phyloP scores from a whole-genome alignment of 2,888 invertebrate genomes.

The Agrotis segetum region DNA sequence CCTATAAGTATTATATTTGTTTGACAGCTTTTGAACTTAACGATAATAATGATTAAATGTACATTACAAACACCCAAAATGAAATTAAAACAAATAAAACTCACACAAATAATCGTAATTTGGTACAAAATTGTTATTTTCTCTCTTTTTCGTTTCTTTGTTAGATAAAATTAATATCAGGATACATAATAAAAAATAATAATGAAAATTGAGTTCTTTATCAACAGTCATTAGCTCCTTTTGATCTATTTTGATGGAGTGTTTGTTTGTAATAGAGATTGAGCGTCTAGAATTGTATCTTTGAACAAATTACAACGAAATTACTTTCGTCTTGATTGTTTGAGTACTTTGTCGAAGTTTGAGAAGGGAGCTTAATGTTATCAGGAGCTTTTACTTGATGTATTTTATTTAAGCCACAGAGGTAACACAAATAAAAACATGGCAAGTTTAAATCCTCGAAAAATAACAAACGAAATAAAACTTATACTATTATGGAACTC shows the following conservation, averaged over 20 bases:
- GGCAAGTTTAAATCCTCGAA: neutral
- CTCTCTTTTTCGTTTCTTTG: too few species aligned
- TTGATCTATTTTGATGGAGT: neutral
- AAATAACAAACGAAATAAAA: conserved; percentile 12
- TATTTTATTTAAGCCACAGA: conserved; percentile 7
- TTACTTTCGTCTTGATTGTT: conserved; percentile 28
- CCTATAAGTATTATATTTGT: too few species aligned
- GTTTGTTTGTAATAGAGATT: neutral
- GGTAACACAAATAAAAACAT: neutral
- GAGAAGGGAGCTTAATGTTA: conserved; percentile 4
- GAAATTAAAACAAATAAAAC: too few species aligned
- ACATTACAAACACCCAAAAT: too few species aligned
- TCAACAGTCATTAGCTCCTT: neutral
- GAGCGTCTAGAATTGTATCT: neutral
- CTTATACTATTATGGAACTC: neutral
- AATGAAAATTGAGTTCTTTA: neutral
- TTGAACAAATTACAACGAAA: conserved; percentile 13
- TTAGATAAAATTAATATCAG: too few species aligned
- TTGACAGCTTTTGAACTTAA: neutral
- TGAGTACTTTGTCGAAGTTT: conserved; percentile 27
- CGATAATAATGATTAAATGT: too few species aligned
- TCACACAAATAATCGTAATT: too few species aligned
- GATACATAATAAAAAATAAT: neutral
- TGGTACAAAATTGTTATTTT: too few species aligned
- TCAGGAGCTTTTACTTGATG: neutral